phyloP scores from a whole-genome alignment of 1,140 invertebrate genomes.

The Eriosoma lanigerum region DNA sequence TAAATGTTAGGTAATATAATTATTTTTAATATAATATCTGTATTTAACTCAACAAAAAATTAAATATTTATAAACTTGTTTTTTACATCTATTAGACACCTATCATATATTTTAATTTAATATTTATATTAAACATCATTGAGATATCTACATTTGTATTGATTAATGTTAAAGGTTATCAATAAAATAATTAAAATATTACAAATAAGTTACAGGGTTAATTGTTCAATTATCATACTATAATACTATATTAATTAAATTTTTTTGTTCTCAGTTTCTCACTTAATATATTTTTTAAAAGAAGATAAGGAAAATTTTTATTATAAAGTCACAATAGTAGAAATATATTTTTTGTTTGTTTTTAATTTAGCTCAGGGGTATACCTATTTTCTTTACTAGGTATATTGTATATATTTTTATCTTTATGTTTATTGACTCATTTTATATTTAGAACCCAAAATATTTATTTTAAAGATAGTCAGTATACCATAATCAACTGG shows the following conservation, averaged over 20 bases:
- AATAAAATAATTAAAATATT: not conserved
- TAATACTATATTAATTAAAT: slow-evolving; percentile 6
- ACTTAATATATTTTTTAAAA: slow-evolving; percentile 4
- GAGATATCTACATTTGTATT: not conserved
- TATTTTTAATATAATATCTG: not conserved
- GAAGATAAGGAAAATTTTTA: slow-evolving; percentile 1
- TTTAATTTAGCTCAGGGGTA: no score
- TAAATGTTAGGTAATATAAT: no score
- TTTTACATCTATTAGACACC: not conserved
- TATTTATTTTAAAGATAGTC: no score
- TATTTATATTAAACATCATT: slow-evolving; percentile 5
- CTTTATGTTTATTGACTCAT: no score
- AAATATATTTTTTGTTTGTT: not conserved
- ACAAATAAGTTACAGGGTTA: not conserved
- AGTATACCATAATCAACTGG: no score
- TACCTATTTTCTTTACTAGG: no score
- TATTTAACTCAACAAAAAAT: not conserved
- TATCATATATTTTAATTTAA: not conserved
- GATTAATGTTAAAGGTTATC: slow-evolving; percentile 33
- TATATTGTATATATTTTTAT: no score
- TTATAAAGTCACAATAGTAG: not conserved
- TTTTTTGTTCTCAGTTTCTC: no score
- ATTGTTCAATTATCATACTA: slow-evolving; percentile 11
- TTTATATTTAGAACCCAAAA: no score
- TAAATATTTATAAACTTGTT: not conserved